Base-by-base conservation (phyloP, 2,113 vertebrate species). In the Albula glossodonta region DNA sequence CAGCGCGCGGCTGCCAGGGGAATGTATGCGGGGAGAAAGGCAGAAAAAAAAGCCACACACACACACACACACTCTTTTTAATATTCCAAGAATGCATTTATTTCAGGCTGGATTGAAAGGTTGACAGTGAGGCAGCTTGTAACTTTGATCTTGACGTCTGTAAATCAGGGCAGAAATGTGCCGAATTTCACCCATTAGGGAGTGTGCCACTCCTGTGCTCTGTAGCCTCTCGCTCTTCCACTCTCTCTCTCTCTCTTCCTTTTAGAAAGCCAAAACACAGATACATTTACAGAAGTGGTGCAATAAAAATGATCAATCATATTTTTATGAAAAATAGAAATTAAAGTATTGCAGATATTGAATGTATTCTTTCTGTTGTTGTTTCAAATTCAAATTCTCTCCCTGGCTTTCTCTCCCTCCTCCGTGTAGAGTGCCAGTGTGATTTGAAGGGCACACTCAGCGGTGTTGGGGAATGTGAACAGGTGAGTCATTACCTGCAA, bases 361-460 rank as follows among this genome's bases (percentile, higher is more conserved):
- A 41, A 41, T 41, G 31, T 41, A 41, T 41, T 81, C 10, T 48
- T 10, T 57, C 11, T 50, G 10, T 2, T 17, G 57, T 19, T 83
- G 56, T 41, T 41, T 78, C 22, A 57, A 19, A 17, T 19, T 53
- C 51, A 8, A 8, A 19, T 19, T 83, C 60, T 25, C 50, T 53
- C 13, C 31, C 11, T 57, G 31, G 41, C 17, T 41, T 4, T 82
- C 19, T 66, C 49, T 83, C 56, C 83, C 86, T 87, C 88, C 31
- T 41, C 31, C 1, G 31, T 80, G 83, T 93, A 99, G 98, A 96
- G 49, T 99, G 98, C 92, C 94, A 89, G 53, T 99, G 98, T 91
- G 94, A 96, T 6, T 86, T 94, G 80, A 96, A 93, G 22, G 98
- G 98, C 87, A 97, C 97, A 1, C 90, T 96, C 86, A 99, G 97